Percentiles rank a stretch among this genome's conserved stretches.
These are phyloP conservation scores for Micronisus gabar DNA, from an alignment of 2,113 vertebrate genomes.

Conservation along the genomic window DNA sequence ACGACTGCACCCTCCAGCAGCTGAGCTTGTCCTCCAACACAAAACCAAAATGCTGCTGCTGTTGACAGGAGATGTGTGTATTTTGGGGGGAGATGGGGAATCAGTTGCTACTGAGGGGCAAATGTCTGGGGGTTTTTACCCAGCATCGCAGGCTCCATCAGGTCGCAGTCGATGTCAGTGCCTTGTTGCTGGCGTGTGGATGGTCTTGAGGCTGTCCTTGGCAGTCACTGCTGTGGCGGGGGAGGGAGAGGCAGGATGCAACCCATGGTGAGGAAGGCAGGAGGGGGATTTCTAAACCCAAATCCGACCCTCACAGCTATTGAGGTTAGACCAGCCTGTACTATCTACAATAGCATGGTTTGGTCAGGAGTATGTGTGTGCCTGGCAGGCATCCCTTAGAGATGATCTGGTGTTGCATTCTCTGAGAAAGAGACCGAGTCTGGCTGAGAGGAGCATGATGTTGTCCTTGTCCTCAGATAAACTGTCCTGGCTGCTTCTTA, in stretches of 20 bases:
- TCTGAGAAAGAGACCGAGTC: neutral
- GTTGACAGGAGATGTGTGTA: neutral
- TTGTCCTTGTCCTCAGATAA: neutral
- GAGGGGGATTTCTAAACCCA: neutral
- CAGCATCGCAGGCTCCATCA: accelerated
- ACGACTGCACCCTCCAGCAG: neutral
- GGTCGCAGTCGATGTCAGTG: neutral
- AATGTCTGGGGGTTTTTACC: neutral
- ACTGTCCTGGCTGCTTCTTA: neutral
- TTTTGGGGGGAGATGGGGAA: neutral
- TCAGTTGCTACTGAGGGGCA: neutral
- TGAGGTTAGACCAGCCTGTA: neutral
- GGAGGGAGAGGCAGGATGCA: neutral
- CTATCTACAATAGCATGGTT: neutral
- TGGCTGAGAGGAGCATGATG: neutral
- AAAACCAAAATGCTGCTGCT: neutral
- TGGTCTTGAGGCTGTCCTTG: neutral
- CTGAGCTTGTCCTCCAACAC: neutral
- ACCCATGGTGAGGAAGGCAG: neutral
- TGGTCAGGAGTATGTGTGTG: neutral
- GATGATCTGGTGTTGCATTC: neutral
- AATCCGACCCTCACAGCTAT: neutral
- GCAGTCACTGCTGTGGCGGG: neutral
- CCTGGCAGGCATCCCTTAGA: neutral
- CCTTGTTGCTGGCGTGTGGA: neutral